Base-by-base conservation (phyloP, 2,797 vertebrate genomes). In the Sternotherus odoratus region DNA sequence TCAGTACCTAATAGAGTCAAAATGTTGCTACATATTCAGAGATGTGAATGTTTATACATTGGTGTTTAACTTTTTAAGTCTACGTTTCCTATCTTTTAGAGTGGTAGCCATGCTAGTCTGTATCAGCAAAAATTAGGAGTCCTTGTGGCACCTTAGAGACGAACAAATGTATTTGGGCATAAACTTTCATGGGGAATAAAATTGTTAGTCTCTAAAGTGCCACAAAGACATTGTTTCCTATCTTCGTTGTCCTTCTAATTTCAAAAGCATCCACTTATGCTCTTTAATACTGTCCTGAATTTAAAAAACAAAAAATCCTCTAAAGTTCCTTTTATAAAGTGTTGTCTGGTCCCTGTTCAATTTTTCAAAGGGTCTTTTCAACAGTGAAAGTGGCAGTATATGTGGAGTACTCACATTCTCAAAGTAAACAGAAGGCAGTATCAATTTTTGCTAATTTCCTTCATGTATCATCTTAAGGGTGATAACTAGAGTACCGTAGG, bases 381-480 rank as follows among this genome's bases (percentile, higher is more conserved):
- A 86, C 26, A 89, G 9, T 28, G 33, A 86, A 87, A 74, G 15
- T 2, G 13, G 53, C 33, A 86, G 43, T 1, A 2, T 8, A 57
- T 21, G 24, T 36, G 17, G 75, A 63, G 7, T 1, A 33, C 56
- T 46, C 26, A 1, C 48, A 33, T 66, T 69, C 28, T 69, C 54
- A 43, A 78, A n/a, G 66, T 0, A 0, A 19, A 2, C 39, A 24
- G 90, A 6, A 36, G 79, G 5, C 36, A 39, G 60, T 17, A 36
- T 1, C 1, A 13, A 51, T 51, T 80, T 54, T 85, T 43, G 9
- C n/a, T 82, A 28, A 28, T 46, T 53, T 46, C 56, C 39, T 56
- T 33, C 3, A 3, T 33, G 12, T n/a, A 0, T 0, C 74, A 66
- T 24, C 12, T 79, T 6, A 8, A 43, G 36, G 28, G 66, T 48